Evolutionary conservation across 2,113 vertebrate species (phyloP), one percentile per base, ranked within the genome.

Genomic region (Silurus glanis): DNA sequence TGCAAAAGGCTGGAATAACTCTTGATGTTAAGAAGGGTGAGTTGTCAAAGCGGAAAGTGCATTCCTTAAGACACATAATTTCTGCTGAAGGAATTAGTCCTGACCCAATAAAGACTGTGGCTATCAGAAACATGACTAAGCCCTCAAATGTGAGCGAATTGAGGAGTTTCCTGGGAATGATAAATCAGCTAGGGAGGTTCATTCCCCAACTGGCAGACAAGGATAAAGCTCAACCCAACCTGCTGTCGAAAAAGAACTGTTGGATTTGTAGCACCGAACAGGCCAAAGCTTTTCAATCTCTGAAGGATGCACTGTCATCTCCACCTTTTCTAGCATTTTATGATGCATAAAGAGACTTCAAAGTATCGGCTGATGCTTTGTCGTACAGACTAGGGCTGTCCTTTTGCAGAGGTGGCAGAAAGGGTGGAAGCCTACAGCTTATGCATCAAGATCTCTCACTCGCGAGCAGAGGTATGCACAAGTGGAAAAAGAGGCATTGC

Each of bases 141-240:
- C 74, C 84, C 45, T 51, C n/a, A 1, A 85, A 14, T 16, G 21
- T 83, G 0, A 8, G 19, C 0, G 16, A 89, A 23, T 4, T 88
- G 0, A 37, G n/a, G 0, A 86, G 49, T 25, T 92, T 84, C 62
- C 75, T 92, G 0, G 16, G 88, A 0, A 90, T 88, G 83, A 85
- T 92, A 0, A 90, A 80, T 4, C 85, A 91, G 66, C 62, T 91
- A 6, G 85, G 87, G 2, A 91, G 85, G 53, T 92, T 89, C 16
- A 72, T 91, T 3, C 84, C 85, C 3, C 13, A 80, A 0, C 6
- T 90, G 0, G 72, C 76, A 0, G 84, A 88, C 21, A 92, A 85
- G 71, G 81, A 86, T 45, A 85, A 90, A 2, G 4, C 85, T 0
- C 62, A 87, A 0, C 1, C 37, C 0, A 80, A 91, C 6, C 66